Evolutionary conservation across 1,140 invertebrate genomes (phyloP).

Genomic region (Ips typographus): DNA sequence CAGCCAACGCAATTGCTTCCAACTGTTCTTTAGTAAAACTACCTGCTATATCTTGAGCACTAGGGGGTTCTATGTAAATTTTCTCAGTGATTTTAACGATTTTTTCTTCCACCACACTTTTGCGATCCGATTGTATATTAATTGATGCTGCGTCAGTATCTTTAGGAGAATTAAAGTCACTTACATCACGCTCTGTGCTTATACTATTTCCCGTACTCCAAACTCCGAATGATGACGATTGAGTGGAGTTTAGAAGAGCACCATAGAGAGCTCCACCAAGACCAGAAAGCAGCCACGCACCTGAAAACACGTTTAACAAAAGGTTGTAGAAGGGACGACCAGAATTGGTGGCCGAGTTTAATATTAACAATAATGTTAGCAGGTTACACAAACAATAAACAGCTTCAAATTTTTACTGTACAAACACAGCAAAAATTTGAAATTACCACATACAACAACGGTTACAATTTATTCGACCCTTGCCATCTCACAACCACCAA

Average conservation of each 20-base stretch:
- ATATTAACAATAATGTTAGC: too few species aligned
- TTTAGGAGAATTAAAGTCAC: not conserved
- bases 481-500: conserved; percentile 26
- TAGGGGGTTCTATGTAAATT: conserved; percentile 24
- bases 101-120: conserved; percentile 9
- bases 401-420: too few species aligned
- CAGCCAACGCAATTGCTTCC: conserved; percentile 48
- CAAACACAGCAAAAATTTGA: not conserved
- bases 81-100: conserved; percentile 34
- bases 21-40: conserved; percentile 50
- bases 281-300: conserved; percentile 36
- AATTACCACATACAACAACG: not conserved
- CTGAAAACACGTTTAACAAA: conserved; percentile 33
- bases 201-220: not conserved
- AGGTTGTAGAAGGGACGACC: not conserved
- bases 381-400: too few species aligned
- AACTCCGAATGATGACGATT: not conserved
- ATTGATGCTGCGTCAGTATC: too few species aligned
- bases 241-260: conserved; percentile 28
- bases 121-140: too few species aligned
- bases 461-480: conserved; percentile 15
- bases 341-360: conserved; percentile 8
- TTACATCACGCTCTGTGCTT: not conserved
- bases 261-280: conserved; percentile 35
- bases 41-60: conserved; percentile 30